Conservation (phyloP, 35 echinoderm and acorn worm genomes). For the Chiridota heheva region DNA sequence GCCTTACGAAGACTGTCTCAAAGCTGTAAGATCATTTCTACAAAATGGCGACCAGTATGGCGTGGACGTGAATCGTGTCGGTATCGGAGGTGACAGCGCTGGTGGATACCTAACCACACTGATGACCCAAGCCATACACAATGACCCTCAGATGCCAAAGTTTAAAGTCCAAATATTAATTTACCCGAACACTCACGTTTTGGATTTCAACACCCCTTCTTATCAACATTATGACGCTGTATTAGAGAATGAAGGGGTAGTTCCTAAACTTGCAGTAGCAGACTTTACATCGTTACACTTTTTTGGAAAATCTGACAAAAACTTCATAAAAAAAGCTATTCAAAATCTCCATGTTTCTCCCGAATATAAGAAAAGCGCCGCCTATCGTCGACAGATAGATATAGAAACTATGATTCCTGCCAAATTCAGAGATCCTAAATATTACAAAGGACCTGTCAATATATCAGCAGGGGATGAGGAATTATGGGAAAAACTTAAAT, state of each 20-base stretch:
- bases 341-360: slow-evolving; percentile 44
- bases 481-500: slow-evolving; percentile 47
- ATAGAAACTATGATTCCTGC: slow-evolving; percentile 30
- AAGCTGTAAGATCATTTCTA: slow-evolving; percentile 61
- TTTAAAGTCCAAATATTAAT: slow-evolving; percentile 47
- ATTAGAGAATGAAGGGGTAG: slow-evolving; percentile 28
- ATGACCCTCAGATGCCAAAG: slow-evolving; percentile 40
- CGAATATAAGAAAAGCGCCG: slow-evolving; percentile 40
- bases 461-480: slow-evolving; percentile 25
- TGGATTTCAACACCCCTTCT: slow-evolving; percentile 62
- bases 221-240: slow-evolving; percentile 61
- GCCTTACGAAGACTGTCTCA: slow-evolving; percentile 69
- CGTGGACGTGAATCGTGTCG: slow-evolving; percentile 65
- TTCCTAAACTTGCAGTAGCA: slow-evolving; percentile 28
- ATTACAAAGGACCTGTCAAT: slow-evolving; percentile 31
- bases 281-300: slow-evolving; percentile 56
- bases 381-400: slow-evolving; percentile 18
- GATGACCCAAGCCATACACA: slow-evolving; percentile 51
- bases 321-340: slow-evolving; percentile 20
- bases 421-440: slow-evolving; percentile 4
- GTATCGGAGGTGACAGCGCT: slow-evolving; percentile 75
- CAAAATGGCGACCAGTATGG: slow-evolving; percentile 38
- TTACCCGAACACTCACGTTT: slow-evolving; percentile 68
- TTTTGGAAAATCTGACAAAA: slow-evolving; percentile 10
- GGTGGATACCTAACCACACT: slow-evolving; percentile 67